These are phyloP conservation scores for Misgurnus anguillicaudatus DNA, from an alignment of 2,113 vertebrate species.

Conservation along the genomic window DNA sequence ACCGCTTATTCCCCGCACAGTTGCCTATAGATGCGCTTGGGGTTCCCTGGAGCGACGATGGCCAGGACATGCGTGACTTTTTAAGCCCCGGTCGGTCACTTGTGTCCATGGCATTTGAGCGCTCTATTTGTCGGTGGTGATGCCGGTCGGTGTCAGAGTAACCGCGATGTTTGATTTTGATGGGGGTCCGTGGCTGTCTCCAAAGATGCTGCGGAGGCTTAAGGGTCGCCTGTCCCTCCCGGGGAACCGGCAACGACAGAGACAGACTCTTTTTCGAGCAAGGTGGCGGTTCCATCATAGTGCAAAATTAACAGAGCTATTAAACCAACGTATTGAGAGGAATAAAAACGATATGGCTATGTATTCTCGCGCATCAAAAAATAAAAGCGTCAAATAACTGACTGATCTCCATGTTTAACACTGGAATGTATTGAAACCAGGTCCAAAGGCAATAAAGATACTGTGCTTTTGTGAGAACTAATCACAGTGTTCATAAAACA, in stretches of 20 bases:
- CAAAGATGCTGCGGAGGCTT: conserved; percentile 91
- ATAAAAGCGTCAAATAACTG: conserved; percentile 58
- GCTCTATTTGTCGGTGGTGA: conserved; percentile 86
- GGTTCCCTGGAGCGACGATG: conserved; percentile 90
- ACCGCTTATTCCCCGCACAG: conserved; percentile 79
- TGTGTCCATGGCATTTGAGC: conserved; percentile 91
- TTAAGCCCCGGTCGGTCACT: conserved; percentile 89
- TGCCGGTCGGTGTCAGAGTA: conserved; percentile 85
- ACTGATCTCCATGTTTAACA: conserved; percentile 58
- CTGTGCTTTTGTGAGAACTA: conserved; percentile 33
- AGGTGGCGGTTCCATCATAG: conserved; percentile 85
- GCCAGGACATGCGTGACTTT: conserved; percentile 94
- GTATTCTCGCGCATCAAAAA: conserved; percentile 56
- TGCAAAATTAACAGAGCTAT: conserved; percentile 59
- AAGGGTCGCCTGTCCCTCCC: conserved; percentile 86
- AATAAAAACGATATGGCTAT: conserved; percentile 66
- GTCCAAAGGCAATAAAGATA: conserved; percentile 43
- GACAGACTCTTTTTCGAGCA: conserved; percentile 88
- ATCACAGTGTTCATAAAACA: conserved; percentile 60
- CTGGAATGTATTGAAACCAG: conserved; percentile 36
- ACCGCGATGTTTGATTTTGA: conserved; percentile 82
- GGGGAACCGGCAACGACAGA: conserved; percentile 86
- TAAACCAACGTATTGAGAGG: conserved; percentile 45
- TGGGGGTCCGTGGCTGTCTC: conserved; percentile 89
- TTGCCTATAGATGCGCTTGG: conserved; percentile 79